Conservation (phyloP, 2,797 vertebrate genomes). For the Halcyon chelicuti region DNA sequence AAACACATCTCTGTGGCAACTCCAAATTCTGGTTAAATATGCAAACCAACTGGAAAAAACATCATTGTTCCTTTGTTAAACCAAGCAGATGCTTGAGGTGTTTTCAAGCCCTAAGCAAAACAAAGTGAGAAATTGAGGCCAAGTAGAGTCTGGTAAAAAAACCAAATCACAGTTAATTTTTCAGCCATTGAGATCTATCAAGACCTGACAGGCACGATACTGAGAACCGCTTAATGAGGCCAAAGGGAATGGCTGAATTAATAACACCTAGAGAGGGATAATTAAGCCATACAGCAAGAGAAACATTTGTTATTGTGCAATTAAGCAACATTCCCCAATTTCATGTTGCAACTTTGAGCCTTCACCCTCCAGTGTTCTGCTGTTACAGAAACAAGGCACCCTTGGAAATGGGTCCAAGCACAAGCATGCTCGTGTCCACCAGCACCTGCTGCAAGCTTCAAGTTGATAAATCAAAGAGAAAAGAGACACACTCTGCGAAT, state of each 20-base stretch:
- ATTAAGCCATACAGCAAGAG: background rate
- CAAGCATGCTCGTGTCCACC: background rate
- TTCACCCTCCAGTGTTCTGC: background rate
- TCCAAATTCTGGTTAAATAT: background rate
- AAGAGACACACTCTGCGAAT: background rate
- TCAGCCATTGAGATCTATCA: background rate
- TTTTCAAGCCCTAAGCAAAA: slow-evolving; percentile 5
- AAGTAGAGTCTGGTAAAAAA: background rate
- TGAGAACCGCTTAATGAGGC: background rate
- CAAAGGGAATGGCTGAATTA: slow-evolving; percentile 35
- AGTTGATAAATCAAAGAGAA: background rate
- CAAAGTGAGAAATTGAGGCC: background rate
- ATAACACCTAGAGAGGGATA: background rate
- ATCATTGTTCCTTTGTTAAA: background rate
- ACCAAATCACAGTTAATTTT: background rate
- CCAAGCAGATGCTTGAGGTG: background rate
- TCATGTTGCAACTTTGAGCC: background rate
- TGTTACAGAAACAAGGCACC: background rate
- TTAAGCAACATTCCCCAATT: background rate
- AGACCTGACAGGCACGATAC: background rate
- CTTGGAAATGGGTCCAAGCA: background rate
- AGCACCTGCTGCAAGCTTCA: background rate
- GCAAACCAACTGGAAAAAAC: background rate
- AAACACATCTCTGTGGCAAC: background rate
- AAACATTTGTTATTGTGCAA: background rate